Evolutionary conservation across 2,888 invertebrate genomes (phyloP).

Genomic region (Drosophila buzzatii): DNA sequence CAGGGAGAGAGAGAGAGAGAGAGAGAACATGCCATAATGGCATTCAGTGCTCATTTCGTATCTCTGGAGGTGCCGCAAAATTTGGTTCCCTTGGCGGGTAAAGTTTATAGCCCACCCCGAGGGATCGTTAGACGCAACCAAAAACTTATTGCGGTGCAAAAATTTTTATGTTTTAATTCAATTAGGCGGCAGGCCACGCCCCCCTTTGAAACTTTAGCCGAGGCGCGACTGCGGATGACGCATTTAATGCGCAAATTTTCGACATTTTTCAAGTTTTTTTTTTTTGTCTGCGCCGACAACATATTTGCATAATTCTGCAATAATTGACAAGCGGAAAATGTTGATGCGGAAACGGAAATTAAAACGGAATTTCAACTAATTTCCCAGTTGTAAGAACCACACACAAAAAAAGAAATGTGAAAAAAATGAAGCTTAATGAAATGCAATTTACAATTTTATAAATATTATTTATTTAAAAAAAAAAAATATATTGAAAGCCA

Average conservation of each 20-base stretch:
- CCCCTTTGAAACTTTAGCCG: conserved; percentile 2
- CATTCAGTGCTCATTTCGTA: conserved; percentile 30
- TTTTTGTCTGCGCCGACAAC: conserved; percentile 40
- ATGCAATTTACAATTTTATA: background rate
- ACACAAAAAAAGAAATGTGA: background rate
- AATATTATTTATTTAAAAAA: background rate
- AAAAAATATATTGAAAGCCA: background rate
- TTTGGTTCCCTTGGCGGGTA: conserved; percentile 28
- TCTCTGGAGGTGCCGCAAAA: conserved; percentile 36
- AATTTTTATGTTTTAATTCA: conserved; percentile 76
- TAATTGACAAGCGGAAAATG: conserved; percentile 80
- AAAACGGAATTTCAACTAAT: conserved; percentile 76
- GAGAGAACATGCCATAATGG: background rate
- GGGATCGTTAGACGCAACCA: conserved; percentile 38
- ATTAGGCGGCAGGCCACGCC: conserved; percentile 56
- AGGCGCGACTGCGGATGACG: conserved; percentile 40
- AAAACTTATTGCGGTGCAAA: conserved; percentile 72
- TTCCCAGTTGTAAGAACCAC: conserved; percentile 39
- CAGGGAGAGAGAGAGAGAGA: background rate
- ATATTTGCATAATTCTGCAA: conserved; percentile 78
- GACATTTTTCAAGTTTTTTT: conserved; percentile 55
- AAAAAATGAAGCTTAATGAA: conserved; percentile 9
- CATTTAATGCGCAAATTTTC: conserved; percentile 65
- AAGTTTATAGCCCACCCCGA: conserved; percentile 60
- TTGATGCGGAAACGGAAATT: conserved; percentile 76